phyloP scores from a whole-genome alignment of 2,888 invertebrate species.

The Ceraclea dissimilis region DNA sequence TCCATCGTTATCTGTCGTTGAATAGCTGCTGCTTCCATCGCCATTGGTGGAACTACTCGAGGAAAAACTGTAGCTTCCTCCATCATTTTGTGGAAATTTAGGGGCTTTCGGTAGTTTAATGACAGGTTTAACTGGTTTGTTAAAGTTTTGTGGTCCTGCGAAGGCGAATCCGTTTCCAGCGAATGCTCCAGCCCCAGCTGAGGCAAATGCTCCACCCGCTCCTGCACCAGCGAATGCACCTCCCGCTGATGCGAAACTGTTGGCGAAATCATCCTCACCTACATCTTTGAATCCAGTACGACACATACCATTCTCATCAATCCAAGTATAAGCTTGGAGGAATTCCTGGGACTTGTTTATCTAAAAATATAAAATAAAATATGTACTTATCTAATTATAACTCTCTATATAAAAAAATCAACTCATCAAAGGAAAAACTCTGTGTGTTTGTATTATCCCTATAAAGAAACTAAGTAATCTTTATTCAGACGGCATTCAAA shows the following conservation, averaged over 20 bases:
- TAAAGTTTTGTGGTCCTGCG: not conserved
- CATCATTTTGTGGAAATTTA: not conserved
- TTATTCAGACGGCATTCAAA: too few relatives aligned
- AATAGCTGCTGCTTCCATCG: slow-evolving; percentile 12
- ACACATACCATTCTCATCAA: slow-evolving; percentile 8
- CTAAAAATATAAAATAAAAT: not conserved
- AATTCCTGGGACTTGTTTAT: not conserved
- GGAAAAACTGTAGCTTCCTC: slow-evolving; percentile 6
- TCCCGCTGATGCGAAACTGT: not conserved
- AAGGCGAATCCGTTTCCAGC: not conserved
- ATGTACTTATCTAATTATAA: too few relatives aligned
- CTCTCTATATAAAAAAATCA: too few relatives aligned
- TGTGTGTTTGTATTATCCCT: too few relatives aligned
- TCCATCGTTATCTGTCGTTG: slow-evolving; percentile 14
- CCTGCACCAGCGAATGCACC: not conserved
- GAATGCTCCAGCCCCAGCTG: not conserved
- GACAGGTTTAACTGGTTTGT: not conserved
- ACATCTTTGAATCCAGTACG: slow-evolving; percentile 1
- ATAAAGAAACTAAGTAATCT: too few relatives aligned
- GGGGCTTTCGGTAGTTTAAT: not conserved
- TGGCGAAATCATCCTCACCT: not conserved
- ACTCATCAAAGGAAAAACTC: too few relatives aligned
- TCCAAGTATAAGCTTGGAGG: not conserved
- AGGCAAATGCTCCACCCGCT: not conserved
- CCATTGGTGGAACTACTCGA: slow-evolving; percentile 8